Evolutionary conservation across 2,113 vertebrate genomes (phyloP), one percentile per base, ranked within the genome.

Genomic region (Alethe castanea): DNA sequence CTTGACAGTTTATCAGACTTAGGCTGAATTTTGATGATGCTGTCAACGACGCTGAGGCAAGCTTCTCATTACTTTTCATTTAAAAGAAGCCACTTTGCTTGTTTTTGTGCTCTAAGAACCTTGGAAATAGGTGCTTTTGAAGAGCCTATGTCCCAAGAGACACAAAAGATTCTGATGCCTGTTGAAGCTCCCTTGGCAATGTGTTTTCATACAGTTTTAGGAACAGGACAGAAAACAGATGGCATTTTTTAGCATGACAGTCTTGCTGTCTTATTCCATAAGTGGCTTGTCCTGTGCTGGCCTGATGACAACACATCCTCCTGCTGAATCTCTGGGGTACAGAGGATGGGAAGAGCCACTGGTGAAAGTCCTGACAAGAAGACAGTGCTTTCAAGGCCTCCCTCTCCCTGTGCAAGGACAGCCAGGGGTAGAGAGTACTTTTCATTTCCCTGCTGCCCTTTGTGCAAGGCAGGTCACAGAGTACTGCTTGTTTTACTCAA

Each of bases 291-390:
- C 78, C 26, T 50, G 35, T 31, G 56, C 60, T 91, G 77, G 72
- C 59, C 61, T 24, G 44, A 40, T 47, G 36, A 57, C 69, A 91
- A 28, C 0, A 0, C 0, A 0, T 84, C 56, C 38, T 56, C 28
- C 35, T 54, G 56, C 36, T 0, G 6, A n/a, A 76, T 67, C 0
- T 0, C 8, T 13, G 20, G 16, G 14, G 8, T 23, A 45, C 16
- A 47, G 84, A 71, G 40, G 11, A n/a, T 11, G 19, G 67, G 42
- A 66, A 92, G 67, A 72, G 36, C 23, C 5, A 1, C 19, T 10
- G 3, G 14, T 23, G 15, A 24, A 53, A 60, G 12, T 60, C 69
- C 60, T 52, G 12, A 61, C 20, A 56, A 33, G 22, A 5, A 8
- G 31, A 52, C 35, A 33, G 31, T 19, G 5, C 14, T 47, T 81